These are phyloP conservation scores for Apis cerana DNA, from an alignment of 1,140 invertebrate genomes.

Conservation along the genomic window DNA sequence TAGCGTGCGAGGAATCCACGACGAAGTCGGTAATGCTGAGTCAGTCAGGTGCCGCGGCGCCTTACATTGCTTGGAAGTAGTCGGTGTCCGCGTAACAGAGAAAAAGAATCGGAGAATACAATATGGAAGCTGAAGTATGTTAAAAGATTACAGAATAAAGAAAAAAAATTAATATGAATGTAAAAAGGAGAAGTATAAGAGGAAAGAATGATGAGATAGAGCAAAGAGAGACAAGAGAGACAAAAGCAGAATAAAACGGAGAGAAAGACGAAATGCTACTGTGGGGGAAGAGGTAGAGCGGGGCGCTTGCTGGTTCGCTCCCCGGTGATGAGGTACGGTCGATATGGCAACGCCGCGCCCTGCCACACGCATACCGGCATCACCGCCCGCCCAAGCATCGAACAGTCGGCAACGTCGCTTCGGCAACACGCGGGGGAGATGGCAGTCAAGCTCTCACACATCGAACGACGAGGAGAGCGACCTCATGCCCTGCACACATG, in stretches of 20 bases:
- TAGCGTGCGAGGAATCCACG: constrained; percentile 50
- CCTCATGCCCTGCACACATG: constrained; percentile 72
- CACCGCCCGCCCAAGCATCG: constrained; percentile 49
- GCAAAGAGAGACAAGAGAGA: constrained; percentile 20
- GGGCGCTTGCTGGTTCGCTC: constrained; percentile 52
- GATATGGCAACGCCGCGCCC: constrained; percentile 79
- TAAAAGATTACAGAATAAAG: constrained; percentile 11
- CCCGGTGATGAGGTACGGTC: constrained; percentile 70
- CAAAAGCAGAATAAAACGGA: constrained; percentile 35
- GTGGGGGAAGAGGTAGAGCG: not conserved
- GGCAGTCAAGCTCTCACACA: constrained; percentile 45
- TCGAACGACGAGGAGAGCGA: constrained; percentile 64
- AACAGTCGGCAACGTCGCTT: constrained; percentile 63
- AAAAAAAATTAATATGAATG: not conserved
- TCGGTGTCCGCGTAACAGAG: constrained; percentile 12
- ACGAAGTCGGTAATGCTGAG: constrained; percentile 61
- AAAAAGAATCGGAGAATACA: constrained; percentile 4
- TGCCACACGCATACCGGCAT: constrained; percentile 57
- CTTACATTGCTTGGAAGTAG: constrained; percentile 32
- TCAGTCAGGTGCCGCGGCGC: constrained; percentile 66
- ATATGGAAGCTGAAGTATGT: not conserved
- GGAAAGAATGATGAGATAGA: not conserved
- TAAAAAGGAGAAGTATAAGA: not conserved
- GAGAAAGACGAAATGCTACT: constrained; percentile 29
- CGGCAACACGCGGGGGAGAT: constrained; percentile 58